phyloP scores from a whole-genome alignment of 2,113 vertebrate genomes.

The Helogale parvula region DNA sequence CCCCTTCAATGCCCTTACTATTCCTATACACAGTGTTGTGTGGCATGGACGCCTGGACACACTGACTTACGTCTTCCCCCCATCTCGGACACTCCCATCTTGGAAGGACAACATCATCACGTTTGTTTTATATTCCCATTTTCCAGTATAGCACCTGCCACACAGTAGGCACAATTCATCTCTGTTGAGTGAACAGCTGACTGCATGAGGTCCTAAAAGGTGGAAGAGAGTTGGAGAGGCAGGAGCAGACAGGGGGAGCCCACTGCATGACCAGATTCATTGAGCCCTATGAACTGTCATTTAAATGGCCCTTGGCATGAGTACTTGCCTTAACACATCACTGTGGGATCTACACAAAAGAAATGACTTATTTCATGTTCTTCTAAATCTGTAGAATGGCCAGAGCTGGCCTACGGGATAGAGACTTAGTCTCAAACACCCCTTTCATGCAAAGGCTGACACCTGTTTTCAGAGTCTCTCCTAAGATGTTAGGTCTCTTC shows the following conservation, averaged over 20 bases:
- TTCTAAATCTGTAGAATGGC: neutral
- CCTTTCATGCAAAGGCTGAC: neutral
- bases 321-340: neutral
- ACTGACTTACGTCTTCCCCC: neutral
- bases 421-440: neutral
- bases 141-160: no score
- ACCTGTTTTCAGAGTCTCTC: neutral
- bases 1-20: fast-evolving
- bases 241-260: neutral
- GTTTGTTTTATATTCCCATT: neutral
- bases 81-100: neutral
- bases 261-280: neutral
- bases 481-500: neutral
- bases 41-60: neutral
- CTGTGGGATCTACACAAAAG: neutral
- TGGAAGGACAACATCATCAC: neutral
- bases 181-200: neutral
- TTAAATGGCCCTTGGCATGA: neutral
- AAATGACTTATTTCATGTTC: neutral
- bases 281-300: neutral
- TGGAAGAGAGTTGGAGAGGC: neutral
- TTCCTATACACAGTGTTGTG: neutral
- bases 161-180: neutral
- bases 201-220: no score
- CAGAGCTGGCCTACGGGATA: neutral